These are phyloP conservation scores for Potamilus streckersoni DNA, from an alignment of 1,140 invertebrate species.

Conservation along the genomic window DNA sequence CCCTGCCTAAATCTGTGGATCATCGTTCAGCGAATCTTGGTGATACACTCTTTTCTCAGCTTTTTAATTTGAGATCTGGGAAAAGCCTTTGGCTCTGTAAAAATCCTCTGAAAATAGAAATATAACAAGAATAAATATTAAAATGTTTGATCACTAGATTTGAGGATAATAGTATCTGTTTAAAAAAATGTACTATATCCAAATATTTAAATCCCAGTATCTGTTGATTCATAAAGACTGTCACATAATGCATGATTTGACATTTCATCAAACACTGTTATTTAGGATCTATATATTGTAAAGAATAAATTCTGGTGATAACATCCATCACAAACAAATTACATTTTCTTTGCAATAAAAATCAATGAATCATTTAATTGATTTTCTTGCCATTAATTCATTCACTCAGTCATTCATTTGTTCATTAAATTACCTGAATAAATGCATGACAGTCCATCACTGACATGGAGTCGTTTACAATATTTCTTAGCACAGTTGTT, in stretches of 20 bases:
- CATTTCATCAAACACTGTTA: background rate
- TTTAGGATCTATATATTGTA: no score
- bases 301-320: background rate
- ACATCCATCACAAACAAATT: background rate
- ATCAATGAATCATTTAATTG: slow-evolving; percentile 10
- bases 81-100: slow-evolving; percentile 81
- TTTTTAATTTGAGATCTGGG: slow-evolving; percentile 73
- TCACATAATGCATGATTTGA: background rate
- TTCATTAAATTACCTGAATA: slow-evolving; percentile 76
- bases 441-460: slow-evolving; percentile 86
- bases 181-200: background rate
- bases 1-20: no score
- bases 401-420: slow-evolving; percentile 9
- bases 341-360: background rate
- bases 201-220: background rate
- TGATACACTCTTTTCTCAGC: slow-evolving; percentile 33
- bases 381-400: slow-evolving; percentile 7
- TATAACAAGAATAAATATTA: slow-evolving; percentile 24
- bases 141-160: background rate
- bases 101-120: slow-evolving; percentile 77
- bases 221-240: no score
- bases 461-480: slow-evolving; percentile 76
- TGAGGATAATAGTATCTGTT: background rate
- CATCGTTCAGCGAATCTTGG: background rate
- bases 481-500: slow-evolving; percentile 82